Evolutionary conservation across 2,797 vertebrate species (phyloP), one percentile per base, ranked within the genome.

Genomic region (Xenopus petersii): DNA sequence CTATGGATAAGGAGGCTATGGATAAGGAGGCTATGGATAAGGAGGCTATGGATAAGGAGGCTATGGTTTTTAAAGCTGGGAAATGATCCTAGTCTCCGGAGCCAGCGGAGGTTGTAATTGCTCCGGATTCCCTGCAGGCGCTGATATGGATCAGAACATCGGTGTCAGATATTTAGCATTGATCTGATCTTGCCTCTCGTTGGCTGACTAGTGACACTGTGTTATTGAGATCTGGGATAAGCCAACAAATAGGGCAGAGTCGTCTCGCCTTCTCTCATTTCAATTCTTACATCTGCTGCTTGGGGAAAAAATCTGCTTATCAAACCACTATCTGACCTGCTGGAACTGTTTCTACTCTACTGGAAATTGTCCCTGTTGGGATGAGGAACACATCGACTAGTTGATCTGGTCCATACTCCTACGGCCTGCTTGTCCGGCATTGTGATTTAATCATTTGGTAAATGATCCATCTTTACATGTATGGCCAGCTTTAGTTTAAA

Each of bases 141-240:
- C 24, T 58, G 67, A 69, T 69, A 69, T 46, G 54, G 51, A 69
- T 69, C 33, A 69, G 67, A n/a, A 13, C 51, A 64, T 12, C 36
- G 10, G 9, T 42, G 33, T 33, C 13, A 30, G 30, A 69, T 69
- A 46, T 16, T 58, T n/a, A 7, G 11, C 67, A 69, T 69, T 33
- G 67, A 69, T 69, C 67, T 4, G 26, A 2, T 2, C 26, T 30
- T 30, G 26, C 26, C 26, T 42, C 49, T 67, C 21, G 51, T 24
- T 15, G 36, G 6, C 6, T 17, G 66, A n/a, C 0, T 64, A 67
- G 30, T 42, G 3, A 69, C 54, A 58, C 10, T 54, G 11, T 42
- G 21, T 42, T 58, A 69, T 26, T 16, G 33, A 69, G 30, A 46
- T 8, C 51, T 59, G 8, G 33, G 10, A 16, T 58, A 30, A 11